Conservation (phyloP, 1,140 invertebrate genomes). For the Euura lappo region DNA sequence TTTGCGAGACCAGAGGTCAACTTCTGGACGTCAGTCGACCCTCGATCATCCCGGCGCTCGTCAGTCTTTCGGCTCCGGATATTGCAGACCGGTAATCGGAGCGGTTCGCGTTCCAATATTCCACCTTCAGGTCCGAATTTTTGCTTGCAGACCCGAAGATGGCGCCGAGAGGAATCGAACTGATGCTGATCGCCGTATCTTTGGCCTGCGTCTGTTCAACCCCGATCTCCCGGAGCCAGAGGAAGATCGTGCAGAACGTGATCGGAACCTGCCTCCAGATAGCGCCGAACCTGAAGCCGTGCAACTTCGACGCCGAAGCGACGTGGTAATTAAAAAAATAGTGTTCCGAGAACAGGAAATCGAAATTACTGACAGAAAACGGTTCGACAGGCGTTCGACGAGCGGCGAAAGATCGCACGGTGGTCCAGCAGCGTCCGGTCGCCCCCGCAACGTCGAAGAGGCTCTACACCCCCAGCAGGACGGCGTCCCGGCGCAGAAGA, state of each 20-base stretch:
- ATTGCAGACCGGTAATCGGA: too few species aligned
- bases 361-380: background rate
- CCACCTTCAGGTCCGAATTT: too few species aligned
- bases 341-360: background rate
- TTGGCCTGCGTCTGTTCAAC: too few species aligned
- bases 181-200: too few species aligned
- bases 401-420: background rate
- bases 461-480: background rate
- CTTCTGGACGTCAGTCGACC: background rate
- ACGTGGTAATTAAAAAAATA: background rate
- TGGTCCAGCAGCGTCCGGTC: background rate
- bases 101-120: too few species aligned
- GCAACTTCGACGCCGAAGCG: conserved; percentile 29
- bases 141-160: too few species aligned
- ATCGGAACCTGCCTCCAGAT: conserved; percentile 28
- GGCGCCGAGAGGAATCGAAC: too few species aligned
- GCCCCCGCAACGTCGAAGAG: background rate
- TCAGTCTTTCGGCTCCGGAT: too few species aligned
- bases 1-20: background rate
- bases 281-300: conserved; percentile 23
- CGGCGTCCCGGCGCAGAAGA: background rate
- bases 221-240: too few species aligned
- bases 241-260: background rate
- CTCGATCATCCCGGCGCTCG: background rate
- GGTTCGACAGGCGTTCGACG: background rate